Conservation (phyloP, 2,113 vertebrate genomes). For the Jaculus jaculus region DNA sequence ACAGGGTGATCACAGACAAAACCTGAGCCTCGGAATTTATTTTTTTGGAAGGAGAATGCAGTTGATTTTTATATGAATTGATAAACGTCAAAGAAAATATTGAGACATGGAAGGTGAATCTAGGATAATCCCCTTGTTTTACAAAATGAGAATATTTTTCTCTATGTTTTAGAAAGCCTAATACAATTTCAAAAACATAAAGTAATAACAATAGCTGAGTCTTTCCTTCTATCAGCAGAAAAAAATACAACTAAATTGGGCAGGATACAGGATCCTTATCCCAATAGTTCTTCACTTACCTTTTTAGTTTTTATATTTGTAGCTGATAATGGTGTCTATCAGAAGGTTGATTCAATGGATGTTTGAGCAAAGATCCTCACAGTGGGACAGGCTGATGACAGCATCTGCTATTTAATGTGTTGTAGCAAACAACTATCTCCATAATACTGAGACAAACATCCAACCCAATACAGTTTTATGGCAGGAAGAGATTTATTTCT, state of each 20-base stretch:
- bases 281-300: background rate
- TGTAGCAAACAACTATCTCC: no score
- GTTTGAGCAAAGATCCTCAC: background rate
- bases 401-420: background rate
- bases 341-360: background rate
- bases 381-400: background rate
- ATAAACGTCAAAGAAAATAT: background rate
- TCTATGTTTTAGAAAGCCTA: background rate
- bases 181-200: background rate
- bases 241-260: background rate
- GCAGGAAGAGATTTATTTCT: no score
- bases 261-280: background rate
- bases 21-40: background rate
- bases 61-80: conserved; percentile 2
- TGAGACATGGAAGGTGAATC: background rate
- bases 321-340: conserved; percentile 13
- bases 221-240: background rate
- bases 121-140: background rate
- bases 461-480: no score
- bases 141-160: background rate
- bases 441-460: no score
- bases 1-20: background rate
- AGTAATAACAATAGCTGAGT: background rate
- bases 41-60: background rate
- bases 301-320: background rate